Evolutionary conservation across 2,888 invertebrate species (phyloP), one percentile per base, ranked within the genome.

Genomic region (Idaea biselata): DNA sequence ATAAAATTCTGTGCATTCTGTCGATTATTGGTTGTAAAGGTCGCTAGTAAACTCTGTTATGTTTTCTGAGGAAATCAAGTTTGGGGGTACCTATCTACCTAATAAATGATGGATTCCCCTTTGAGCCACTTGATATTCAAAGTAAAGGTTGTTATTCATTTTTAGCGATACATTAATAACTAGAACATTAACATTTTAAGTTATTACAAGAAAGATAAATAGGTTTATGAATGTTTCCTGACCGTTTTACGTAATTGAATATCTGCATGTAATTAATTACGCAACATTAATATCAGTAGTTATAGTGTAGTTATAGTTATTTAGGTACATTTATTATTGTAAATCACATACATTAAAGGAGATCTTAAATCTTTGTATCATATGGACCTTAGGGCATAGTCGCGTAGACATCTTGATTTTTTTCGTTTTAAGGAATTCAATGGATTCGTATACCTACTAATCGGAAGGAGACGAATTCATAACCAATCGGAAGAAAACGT

Each of bases 1-100:
- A 74, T 79, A 80, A 82, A 82, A 83, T 79, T 17, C 77, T 78
- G 76, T 79, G 79, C 80, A 77, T 76, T 81, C 77, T 81, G 77
- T 80, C 78, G 81, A 82, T 44, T 83, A 83, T 80, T 74, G 76
- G 79, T 73, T 66, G 72, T 67, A 65, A 68, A 65, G 59, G 33
- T 53, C 56, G 18, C 61, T 55, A 61, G 54, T 60, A 61, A 33
- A 60, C 16, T 44, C 18, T 18, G 18, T 56, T 18, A 56, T 56
- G 56, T 17, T 18, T 18, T 18, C 14, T 6, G 44, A 14, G 44
- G 44, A 44, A 44, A 56, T 56, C 18, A 18, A 18, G 56, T 56
- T 56, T 44, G 56, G 8, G 56, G 56, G 56, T 18, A 44, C 44
- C n/a, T 25, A 25, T 25, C 25, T 25, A 25, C 25, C 44, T 44